phyloP scores from a whole-genome alignment of 2,113 vertebrate species.

The Perognathus longimembris region DNA sequence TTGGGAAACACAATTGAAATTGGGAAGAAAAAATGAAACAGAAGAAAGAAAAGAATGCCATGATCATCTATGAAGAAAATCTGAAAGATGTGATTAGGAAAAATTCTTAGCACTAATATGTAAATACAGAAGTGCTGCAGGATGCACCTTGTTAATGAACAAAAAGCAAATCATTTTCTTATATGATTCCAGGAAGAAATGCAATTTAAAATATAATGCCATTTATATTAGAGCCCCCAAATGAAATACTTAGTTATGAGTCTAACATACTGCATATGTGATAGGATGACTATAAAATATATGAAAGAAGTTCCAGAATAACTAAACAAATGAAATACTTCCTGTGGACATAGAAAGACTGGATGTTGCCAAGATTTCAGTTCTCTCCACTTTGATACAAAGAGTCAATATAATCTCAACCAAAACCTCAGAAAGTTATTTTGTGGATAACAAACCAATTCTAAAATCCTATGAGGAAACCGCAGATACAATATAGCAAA shows the following conservation, averaged over 20 bases:
- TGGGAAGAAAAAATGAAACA: background rate
- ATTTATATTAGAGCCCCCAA: background rate
- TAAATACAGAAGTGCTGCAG: background rate
- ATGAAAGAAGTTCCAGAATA: background rate
- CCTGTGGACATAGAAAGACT: background rate
- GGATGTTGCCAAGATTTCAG: background rate
- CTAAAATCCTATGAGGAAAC: background rate
- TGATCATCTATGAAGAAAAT: background rate
- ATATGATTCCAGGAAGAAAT: background rate
- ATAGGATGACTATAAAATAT: background rate
- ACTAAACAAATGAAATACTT: background rate
- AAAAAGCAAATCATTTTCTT: background rate
- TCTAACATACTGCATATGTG: background rate
- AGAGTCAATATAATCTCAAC: background rate
- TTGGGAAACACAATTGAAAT: background rate
- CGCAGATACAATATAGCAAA: background rate
- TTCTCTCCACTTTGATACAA: background rate
- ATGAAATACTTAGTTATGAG: background rate
- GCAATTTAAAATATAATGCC: background rate
- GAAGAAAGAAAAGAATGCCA: background rate
- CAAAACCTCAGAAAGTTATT: background rate
- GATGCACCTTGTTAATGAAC: background rate
- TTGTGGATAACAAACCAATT: background rate
- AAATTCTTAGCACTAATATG: background rate
- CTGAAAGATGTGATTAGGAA: background rate